Evolutionary conservation across 1,140 invertebrate genomes (phyloP), one percentile per base, ranked within the genome.

Genomic region (Episyrphus balteatus): DNA sequence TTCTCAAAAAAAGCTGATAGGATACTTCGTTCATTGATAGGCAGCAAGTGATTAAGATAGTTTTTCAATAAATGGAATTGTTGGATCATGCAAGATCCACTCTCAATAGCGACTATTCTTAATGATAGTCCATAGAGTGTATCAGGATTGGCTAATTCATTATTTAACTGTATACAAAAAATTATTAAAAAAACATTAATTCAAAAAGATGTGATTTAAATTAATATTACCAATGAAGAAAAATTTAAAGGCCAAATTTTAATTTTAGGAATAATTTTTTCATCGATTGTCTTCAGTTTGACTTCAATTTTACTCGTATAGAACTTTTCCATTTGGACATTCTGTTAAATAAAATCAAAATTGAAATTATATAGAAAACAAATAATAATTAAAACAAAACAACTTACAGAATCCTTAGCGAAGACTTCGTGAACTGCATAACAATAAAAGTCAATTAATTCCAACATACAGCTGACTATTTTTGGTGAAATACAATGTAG

Each of bases 391-490:
- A 26, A 41, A 31, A 30, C 8, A 48, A 40, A n/a, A 18, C 8
- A 1, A 65, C 75, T 76, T 64, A 84, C 83, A 43, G 81, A 69
- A 69, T 89, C 84, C 14, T 75, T 74, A 13, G 84, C 83, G 67
- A 97, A 97, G 56, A 95, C 92, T n/a, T 78, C 73, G 69, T 91
- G 86, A 1, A 96, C 88, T 1, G 88, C 78, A 66, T 88, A 93
- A 39, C 94, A 81, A 69, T 97, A 98, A 62, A 92, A 92, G 57
- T 99, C 93, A 69, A 95, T 94, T 41, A 99, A 74, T 59, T 98
- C 89, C 55, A 87, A 86, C 78, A 98, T 91, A 50, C 85, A 83
- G 52, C 81, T 76, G 12, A 96, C 81, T 7, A 98, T 91, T 69
- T 94, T 88, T 57, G 88, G 82, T 1, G 93, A 86, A 47, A 98